Evolutionary conservation across 2,888 invertebrate species (phyloP), one percentile per base, ranked within the genome.

Genomic region (Cordilura impudica): DNA sequence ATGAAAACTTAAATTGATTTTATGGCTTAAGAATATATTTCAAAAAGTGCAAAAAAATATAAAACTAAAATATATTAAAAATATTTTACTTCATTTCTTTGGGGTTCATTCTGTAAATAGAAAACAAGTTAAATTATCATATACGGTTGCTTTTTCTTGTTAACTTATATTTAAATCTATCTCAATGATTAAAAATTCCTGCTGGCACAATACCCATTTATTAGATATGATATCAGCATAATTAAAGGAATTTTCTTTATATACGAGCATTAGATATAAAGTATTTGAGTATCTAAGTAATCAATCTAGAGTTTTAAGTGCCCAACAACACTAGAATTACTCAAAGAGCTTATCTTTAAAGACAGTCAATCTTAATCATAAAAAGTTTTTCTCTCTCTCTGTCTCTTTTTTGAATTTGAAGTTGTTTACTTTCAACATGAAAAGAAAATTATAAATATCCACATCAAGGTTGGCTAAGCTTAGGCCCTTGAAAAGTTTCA

Each of bases 91-190:
- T n/a, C n/a, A 84, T 95, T 95, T 90, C 96, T 95, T 86, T 95
- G 95, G 85, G 95, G 95, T 92, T 96, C 96, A 90, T 95, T 95
- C 96, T 96, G 89, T 43, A 90, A 88, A 51, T 18, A 56, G 63
- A 58, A 65, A 43, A 39, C n/a, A n/a, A n/a, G n/a, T n/a, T n/a
- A n/a, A n/a, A 4, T 26, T 6, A 26, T 26, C 26, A 31, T 31
- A 31, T 10, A 10, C 8, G 8, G 31, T 31, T 31, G 10, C 2
- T 31, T 31, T 31, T 39, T 39, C 35, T 39, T 39, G n/a, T 39
- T 39, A 35, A 10, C 35, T 35, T 12, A 2, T 39, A 39, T n/a
- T 39, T n/a, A 39, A n/a, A 39, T 39, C n/a, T 39, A 4, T 39
- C n/a, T 39, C 35, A 31, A 63, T 58, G 60, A 51, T 51, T 35